A percentile compares a stretch with the other conserved stretches of the same genome.
These are phyloP conservation scores for Endomychus coccineus DNA, from an alignment of 2,888 invertebrate genomes.

Conservation along the genomic window DNA sequence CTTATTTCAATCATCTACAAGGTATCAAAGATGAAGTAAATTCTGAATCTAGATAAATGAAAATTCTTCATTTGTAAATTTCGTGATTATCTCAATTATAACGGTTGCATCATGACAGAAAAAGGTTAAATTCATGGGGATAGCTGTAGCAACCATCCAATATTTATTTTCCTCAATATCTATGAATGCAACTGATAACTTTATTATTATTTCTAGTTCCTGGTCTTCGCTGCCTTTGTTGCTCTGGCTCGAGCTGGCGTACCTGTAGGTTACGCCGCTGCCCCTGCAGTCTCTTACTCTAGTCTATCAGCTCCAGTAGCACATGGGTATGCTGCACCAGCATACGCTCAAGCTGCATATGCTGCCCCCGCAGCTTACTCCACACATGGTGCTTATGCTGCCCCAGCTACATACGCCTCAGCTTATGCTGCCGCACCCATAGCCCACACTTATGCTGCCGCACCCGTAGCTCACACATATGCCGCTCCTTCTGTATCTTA, in stretches of 20 bases:
- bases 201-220: conserved; percentile 28
- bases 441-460: conserved; percentile 34
- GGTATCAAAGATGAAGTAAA: too few species aligned
- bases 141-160: too few species aligned
- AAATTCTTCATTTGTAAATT: too few species aligned
- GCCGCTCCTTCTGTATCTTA: conserved; percentile 21
- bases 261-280: conserved; percentile 24
- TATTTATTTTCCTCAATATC: too few species aligned
- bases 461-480: conserved; percentile 18
- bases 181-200: too few species aligned
- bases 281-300: conserved; percentile 18
- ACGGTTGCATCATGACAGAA: too few species aligned
- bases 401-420: too few species aligned
- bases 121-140: too few species aligned
- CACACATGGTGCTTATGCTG: conserved; percentile 19
- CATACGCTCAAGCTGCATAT: conserved; percentile 15
- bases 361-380: conserved; percentile 19
- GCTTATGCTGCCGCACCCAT: conserved; percentile 39
- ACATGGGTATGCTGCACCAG: too few species aligned
- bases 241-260: conserved; percentile 25
- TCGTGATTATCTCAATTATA: too few species aligned
- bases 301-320: conserved; percentile 14
- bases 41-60: too few species aligned
- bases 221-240: conserved; percentile 28
- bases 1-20: too few species aligned